Evolutionary conservation across 2,888 invertebrate genomes (phyloP), one percentile per base, ranked within the genome.

Genomic region (Tortrix viridana): DNA sequence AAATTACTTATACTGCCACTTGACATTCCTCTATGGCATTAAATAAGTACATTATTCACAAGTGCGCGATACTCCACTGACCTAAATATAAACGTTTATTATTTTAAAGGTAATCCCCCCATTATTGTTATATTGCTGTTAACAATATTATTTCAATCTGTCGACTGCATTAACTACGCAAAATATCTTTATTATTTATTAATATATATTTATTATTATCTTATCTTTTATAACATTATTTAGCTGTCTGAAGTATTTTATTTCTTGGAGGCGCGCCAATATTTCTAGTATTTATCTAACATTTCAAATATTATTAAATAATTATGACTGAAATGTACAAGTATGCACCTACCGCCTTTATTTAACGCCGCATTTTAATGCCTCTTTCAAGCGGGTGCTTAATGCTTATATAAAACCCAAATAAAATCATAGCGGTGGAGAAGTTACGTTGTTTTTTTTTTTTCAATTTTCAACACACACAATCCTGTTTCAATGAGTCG

Each of bases 61-160:
- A 76, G 54, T 57, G 46, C 26, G 74, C 67, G 65, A 62, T 69
- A 65, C 68, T 74, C 48, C 19, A 65, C 47, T 71, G 74, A 76
- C 77, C 76, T 76, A 71, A 71, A 73, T 76, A 69, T 65, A 64
- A 58, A 68, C 60, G 52, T 52, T 65, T 47, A 67, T 65, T 47
- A 67, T 57, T 67, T 67, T 59, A 41, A 23, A 52, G 71, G 71
- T 75, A 75, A 75, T 76, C 73, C 74, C 71, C 75, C 75, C 54
- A 60, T 60, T 68, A 68, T 65, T 54, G 69, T 70, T 68, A 68
- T 68, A 71, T 65, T 67, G 58, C 65, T 58, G 62, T 57, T 57
- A 56, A 23, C 38, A 19, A 50, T 38, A 20, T 41, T 37, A 32
- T 57, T 60, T 58, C 23, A 59, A 58, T 53, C 57, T 47, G 5